A percentile compares a stretch with the other conserved stretches of the same genome.
Evolutionary conservation across 2,888 invertebrate species (phyloP).

Genomic region (Atethmia centrago): DNA sequence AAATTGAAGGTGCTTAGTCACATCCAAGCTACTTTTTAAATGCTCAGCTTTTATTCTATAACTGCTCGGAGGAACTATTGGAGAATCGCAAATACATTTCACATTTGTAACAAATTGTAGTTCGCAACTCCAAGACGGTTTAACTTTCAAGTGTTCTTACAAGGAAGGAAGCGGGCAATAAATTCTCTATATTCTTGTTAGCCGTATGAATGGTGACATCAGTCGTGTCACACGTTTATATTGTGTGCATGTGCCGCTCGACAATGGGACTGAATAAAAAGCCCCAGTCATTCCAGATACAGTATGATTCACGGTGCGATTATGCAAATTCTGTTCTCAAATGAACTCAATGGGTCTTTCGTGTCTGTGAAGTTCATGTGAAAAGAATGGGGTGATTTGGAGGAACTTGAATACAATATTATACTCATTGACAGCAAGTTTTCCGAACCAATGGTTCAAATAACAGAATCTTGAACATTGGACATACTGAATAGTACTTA

Average conservation of each 20-base stretch:
- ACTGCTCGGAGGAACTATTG: slow-evolving; percentile 41
- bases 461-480: slow-evolving; percentile 40
- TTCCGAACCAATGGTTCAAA: slow-evolving; percentile 56
- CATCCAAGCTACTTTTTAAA: slow-evolving; percentile 18
- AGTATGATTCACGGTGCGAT: slow-evolving; percentile 56
- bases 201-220: slow-evolving; percentile 57
- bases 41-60: slow-evolving; percentile 15
- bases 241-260: slow-evolving; percentile 51
- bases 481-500: slow-evolving; percentile 53
- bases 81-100: slow-evolving; percentile 43
- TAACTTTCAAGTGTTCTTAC: slow-evolving; percentile 49
- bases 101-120: slow-evolving; percentile 50
- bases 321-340: slow-evolving; percentile 54
- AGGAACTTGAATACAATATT: slow-evolving; percentile 35
- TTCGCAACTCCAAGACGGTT: slow-evolving; percentile 41
- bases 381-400: slow-evolving; percentile 38
- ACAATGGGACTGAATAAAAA: slow-evolving; percentile 58
- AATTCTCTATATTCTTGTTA: slow-evolving; percentile 59
- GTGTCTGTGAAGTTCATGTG: slow-evolving; percentile 38
- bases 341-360: slow-evolving; percentile 43
- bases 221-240: slow-evolving; percentile 55
- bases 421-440: slow-evolving; percentile 38
- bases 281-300: slow-evolving; percentile 50
- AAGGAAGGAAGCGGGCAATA: slow-evolving; percentile 60
- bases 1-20: neutral